Evolutionary conservation across 2,113 vertebrate genomes (phyloP).

Genomic region (Gasterosteus nipponicus): DNA sequence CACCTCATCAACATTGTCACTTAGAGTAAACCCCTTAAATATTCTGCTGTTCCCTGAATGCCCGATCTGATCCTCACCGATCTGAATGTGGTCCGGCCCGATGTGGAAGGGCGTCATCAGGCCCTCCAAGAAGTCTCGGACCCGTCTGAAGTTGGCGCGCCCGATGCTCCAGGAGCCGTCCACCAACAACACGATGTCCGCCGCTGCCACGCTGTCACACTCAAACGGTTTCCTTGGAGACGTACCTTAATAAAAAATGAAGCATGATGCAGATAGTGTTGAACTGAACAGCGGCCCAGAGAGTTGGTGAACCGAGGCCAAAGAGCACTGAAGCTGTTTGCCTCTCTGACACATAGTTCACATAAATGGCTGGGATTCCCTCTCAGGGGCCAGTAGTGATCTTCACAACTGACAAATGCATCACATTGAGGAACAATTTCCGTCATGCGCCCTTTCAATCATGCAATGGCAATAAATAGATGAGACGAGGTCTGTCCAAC

Average conservation of each 20-base stretch:
- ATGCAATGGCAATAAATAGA: neutral
- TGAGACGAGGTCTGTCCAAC: neutral
- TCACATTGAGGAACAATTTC: neutral
- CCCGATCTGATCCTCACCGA: conserved; percentile 81
- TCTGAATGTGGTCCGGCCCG: conserved; percentile 84
- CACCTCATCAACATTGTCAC: neutral
- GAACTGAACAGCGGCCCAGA: no score
- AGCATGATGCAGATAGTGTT: neutral
- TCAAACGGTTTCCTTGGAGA: conserved; percentile 78
- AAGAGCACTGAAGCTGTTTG: neutral
- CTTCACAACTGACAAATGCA: neutral
- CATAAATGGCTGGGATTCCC: neutral
- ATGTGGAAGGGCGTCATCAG: conserved; percentile 88
- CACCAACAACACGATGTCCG: conserved; percentile 88
- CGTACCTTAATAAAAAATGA: conserved; percentile 45
- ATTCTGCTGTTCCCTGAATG: neutral
- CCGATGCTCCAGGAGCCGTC: conserved; percentile 97
- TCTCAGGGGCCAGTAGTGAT: neutral
- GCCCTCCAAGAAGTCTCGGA: conserved; percentile 89
- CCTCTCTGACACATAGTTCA: neutral
- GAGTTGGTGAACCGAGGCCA: neutral
- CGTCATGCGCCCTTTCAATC: neutral
- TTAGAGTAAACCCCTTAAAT: neutral
- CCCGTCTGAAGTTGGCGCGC: conserved; percentile 89
- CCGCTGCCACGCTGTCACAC: conserved; percentile 78